Percentiles rank a stretch among this genome's conserved stretches.
phyloP scores from a whole-genome alignment of 2,797 vertebrate genomes.

The Diceros bicornis region DNA sequence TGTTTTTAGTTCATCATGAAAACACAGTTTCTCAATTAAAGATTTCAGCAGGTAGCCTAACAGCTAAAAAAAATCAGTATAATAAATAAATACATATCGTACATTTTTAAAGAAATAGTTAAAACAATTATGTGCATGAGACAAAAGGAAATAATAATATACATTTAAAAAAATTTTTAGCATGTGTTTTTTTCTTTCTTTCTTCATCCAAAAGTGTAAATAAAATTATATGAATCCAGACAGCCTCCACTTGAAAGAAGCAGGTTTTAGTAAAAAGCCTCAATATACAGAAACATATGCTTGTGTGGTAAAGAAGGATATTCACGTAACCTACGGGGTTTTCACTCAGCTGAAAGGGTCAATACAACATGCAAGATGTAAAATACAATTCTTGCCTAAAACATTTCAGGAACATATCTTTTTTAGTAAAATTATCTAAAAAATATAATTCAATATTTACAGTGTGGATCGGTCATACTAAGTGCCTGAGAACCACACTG shows the following conservation, averaged over 20 bases:
- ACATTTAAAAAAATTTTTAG: background rate
- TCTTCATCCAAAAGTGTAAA: background rate
- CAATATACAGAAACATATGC: fast-evolving
- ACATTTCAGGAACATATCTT: fast-evolving
- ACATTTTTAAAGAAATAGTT: background rate
- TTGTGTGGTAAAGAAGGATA: fast-evolving
- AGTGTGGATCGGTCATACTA: fast-evolving
- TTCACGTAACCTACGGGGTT: fast-evolving
- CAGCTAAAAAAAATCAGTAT: fast-evolving
- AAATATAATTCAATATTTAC: fast-evolving
- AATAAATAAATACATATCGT: fast-evolving
- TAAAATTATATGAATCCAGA: background rate
- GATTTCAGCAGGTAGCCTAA: background rate
- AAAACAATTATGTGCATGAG: background rate
- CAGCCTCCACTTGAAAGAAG: no score
- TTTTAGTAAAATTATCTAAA: fast-evolving
- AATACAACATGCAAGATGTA: no score
- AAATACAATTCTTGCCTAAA: background rate
- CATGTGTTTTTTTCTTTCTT: background rate
- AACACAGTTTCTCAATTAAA: background rate
- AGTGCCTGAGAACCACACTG: fast-evolving
- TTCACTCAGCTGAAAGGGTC: background rate
- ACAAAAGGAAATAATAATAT: background rate
- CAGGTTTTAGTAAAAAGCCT: background rate
- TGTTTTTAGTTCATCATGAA: background rate